Base-by-base conservation (phyloP, 2,797 vertebrate genomes). In the Xenopus petersii region DNA sequence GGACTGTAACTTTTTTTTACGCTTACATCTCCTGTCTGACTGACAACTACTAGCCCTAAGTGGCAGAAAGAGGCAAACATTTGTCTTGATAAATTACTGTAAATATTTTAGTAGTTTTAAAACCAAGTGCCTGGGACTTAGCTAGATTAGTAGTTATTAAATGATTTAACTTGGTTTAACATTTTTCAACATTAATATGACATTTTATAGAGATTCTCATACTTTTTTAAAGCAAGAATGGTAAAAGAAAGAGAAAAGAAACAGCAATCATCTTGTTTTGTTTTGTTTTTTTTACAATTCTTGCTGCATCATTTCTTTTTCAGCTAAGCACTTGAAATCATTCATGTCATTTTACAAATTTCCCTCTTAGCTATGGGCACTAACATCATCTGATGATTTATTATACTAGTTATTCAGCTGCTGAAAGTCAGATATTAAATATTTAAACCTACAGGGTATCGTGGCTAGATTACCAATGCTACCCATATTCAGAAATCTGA, bases 361-460 rank as follows among this genome's bases (percentile, higher is more conserved):
- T 59, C 51, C 68, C 60, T 67, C 61, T 68, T 78, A 73, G 70
- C 75, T 78, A 42, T 59, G 46, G 75, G 75, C 75, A 78, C 64
- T 78, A 73, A 69, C 70, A 73, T 78, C 75, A 59, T 78, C 75
- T 73, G 75, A 73, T 78, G 75, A 78, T 78, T 78, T 78, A 78
- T 78, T 73, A 78, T 73, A 73, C 71, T 73, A 73, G 65, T 73
- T 78, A 78, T 69, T 78, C 75, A 78, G 75, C 75, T 78, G 66
- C 65, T 78, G 71, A 73, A 78, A 78, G 75, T 73, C 75, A 78
- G 75, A 72, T 78, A 78, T 78, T 65, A 78, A 78, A 78, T 78
- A 73, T 78, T 78, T 73, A 78, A 78, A 78, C 75, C 75, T 73
- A 78, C 70, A 64, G 75, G 75, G 75, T 48, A 78, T 69, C 59